A percentile compares a stretch with the other conserved stretches of the same genome.
These are phyloP conservation scores for Melanchra persicariae DNA, from an alignment of 2,888 invertebrate species.

Conservation along the genomic window DNA sequence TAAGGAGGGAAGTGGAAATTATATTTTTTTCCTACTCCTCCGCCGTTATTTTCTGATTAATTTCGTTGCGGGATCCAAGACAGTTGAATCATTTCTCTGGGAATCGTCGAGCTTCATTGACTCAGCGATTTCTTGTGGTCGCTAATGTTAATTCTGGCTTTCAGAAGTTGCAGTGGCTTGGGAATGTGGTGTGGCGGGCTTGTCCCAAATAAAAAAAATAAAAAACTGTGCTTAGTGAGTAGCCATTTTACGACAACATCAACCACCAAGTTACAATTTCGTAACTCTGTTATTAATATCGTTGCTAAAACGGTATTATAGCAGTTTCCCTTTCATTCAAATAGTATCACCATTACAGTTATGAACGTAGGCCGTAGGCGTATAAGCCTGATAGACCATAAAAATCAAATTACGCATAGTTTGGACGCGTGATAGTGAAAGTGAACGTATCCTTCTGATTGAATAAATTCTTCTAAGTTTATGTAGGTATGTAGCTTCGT, in stretches of 20 bases:
- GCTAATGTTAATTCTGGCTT: too few species aligned
- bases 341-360: slow-evolving; percentile 24
- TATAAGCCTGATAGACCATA: slow-evolving; percentile 41
- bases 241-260: not conserved
- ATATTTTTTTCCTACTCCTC: too few species aligned
- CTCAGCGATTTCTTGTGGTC: too few species aligned
- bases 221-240: too few species aligned
- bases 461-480: slow-evolving; percentile 6
- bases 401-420: slow-evolving; percentile 45
- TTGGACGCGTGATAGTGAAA: slow-evolving; percentile 48
- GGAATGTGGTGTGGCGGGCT: too few species aligned
- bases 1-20: too few species aligned
- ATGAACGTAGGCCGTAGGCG: slow-evolving; percentile 43
- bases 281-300: slow-evolving; percentile 10
- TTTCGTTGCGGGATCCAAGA: too few species aligned
- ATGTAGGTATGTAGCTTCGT: not conserved
- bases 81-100: too few species aligned
- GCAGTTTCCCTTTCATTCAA: slow-evolving; percentile 49
- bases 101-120: too few species aligned
- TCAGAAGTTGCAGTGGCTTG: too few species aligned
- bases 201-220: too few species aligned
- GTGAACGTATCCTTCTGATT: slow-evolving; percentile 28
- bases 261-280: not conserved
- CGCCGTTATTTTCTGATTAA: too few species aligned
- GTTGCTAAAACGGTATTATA: not conserved